A percentile compares a stretch with the other conserved stretches of the same genome.
These are phyloP conservation scores for Phrixothrix hirtus DNA, from an alignment of 2,888 invertebrate species.

Conservation along the genomic window DNA sequence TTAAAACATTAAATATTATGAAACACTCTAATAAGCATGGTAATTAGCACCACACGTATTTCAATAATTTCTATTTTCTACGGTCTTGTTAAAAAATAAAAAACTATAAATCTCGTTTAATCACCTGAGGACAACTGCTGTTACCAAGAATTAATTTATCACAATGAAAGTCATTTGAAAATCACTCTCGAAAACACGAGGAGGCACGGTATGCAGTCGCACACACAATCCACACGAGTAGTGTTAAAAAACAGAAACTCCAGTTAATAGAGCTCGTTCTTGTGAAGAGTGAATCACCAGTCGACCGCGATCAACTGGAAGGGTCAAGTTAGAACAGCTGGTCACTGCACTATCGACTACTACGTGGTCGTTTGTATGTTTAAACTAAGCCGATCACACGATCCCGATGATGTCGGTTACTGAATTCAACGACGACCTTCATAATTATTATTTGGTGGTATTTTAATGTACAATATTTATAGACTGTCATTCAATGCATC, in stretches of 20 bases:
- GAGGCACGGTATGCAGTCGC: background rate
- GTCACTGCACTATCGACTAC: conserved; percentile 42
- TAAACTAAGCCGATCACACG: conserved; percentile 16
- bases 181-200: background rate
- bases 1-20: too few relatives aligned
- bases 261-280: conserved; percentile 20
- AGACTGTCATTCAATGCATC: background rate
- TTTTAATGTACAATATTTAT: conserved; percentile 7
- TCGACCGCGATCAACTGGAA: conserved; percentile 29
- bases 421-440: conserved; percentile 8
- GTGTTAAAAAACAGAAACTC: conserved; percentile 18
- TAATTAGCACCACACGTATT: too few relatives aligned
- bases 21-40: too few relatives aligned
- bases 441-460: conserved; percentile 8
- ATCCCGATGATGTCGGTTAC: conserved; percentile 11
- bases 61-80: too few relatives aligned
- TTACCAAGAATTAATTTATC: too few relatives aligned
- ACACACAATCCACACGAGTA: conserved; percentile 12
- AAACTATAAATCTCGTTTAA: too few relatives aligned
- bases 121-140: too few relatives aligned
- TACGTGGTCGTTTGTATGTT: conserved; percentile 26
- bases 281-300: conserved; percentile 34
- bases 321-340: conserved; percentile 42
- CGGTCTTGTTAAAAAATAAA: too few relatives aligned
- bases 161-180: too few relatives aligned